phyloP scores from a whole-genome alignment of 2,797 vertebrate species.

The Thaleichthys pacificus region DNA sequence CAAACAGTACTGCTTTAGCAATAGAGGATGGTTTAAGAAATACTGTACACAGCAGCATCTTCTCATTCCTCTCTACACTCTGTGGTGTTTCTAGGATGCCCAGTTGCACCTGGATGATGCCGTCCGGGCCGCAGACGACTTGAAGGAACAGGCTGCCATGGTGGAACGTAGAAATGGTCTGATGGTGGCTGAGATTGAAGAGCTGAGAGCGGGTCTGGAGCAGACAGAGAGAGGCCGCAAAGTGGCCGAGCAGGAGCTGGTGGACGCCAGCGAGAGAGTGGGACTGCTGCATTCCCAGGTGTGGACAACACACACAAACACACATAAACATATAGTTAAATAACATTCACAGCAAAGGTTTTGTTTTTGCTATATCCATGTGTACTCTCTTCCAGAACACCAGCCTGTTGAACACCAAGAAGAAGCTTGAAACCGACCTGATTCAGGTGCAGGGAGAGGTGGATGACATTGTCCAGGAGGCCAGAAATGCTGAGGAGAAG shows the following conservation, averaged over 20 bases:
- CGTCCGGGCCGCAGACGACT: too few relatives aligned
- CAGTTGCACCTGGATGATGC: too few relatives aligned
- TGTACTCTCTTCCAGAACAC: conserved; percentile 74
- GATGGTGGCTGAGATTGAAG: conserved; percentile 72
- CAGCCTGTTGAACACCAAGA: conserved; percentile 79
- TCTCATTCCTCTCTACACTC: too few relatives aligned
- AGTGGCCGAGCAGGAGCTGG: conserved; percentile 73
- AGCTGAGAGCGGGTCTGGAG: conserved; percentile 67
- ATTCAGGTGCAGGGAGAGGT: conserved; percentile 84
- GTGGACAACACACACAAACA: conserved; percentile 3
- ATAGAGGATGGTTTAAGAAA: too few relatives aligned
- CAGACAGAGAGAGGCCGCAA: conserved; percentile 72
- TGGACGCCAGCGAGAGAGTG: conserved; percentile 71
- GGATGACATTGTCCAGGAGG: conserved; percentile 85
- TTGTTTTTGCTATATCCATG: neutral
- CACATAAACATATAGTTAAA: neutral
- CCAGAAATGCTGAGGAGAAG: conserved; percentile 90
- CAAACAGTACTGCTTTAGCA: too few relatives aligned
- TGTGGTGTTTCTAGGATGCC: too few relatives aligned
- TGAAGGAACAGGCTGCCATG: conserved; percentile 75
- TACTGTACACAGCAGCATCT: too few relatives aligned
- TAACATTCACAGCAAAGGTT: too few relatives aligned
- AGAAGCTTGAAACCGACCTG: conserved; percentile 85
- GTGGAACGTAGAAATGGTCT: conserved; percentile 73
- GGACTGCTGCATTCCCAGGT: conserved; percentile 79